phyloP scores from a whole-genome alignment of 2,888 invertebrate genomes.

The Heliconius charithonia region DNA sequence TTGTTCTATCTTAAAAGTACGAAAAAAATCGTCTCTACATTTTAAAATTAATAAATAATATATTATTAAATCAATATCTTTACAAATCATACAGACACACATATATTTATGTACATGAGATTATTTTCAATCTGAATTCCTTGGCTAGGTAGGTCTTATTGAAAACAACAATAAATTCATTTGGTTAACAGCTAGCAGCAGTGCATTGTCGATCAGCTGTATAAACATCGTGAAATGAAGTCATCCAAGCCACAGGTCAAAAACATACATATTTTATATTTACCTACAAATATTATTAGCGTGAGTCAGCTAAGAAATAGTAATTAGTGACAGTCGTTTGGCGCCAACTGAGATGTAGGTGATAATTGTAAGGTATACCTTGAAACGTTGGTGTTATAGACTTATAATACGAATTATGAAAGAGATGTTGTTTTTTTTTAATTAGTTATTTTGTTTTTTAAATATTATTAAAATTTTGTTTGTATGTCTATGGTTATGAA shows the following conservation, averaged over 20 bases:
- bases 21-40: background rate
- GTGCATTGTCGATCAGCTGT: conserved; percentile 30
- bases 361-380: conserved; percentile 10
- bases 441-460: background rate
- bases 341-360: conserved; percentile 14
- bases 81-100: no score
- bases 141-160: background rate
- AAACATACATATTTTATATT: conserved; percentile 27
- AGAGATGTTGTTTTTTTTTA: background rate
- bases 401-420: background rate
- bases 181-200: conserved; percentile 1
- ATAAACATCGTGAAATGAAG: conserved; percentile 29
- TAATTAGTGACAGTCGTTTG: conserved; percentile 8
- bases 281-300: conserved; percentile 31
- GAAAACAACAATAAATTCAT: background rate
- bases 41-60: background rate
- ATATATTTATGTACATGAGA: no score
- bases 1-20: no score
- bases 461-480: background rate
- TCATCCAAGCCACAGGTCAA: conserved; percentile 30
- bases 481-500: background rate
- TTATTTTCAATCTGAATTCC: background rate
- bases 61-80: background rate
- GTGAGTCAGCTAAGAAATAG: conserved; percentile 22
- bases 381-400: background rate